Conservation (phyloP, 2,888 invertebrate species). For the Trissolcus brochymenae region DNA sequence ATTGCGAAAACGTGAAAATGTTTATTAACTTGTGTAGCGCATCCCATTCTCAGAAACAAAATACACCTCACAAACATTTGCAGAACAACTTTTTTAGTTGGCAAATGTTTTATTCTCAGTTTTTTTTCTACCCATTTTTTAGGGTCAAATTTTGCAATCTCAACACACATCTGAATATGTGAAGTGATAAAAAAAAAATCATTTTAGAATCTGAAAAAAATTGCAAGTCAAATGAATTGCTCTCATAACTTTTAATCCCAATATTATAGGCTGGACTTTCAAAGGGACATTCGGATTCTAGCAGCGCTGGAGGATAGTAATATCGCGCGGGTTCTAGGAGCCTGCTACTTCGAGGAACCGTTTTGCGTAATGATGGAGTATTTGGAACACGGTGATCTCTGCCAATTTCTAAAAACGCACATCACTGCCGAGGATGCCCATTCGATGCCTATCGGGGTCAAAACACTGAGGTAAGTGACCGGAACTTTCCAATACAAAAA, state of each 20-base stretch:
- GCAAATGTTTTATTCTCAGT: too few relatives aligned
- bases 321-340: conserved; percentile 86
- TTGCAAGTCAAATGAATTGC: neutral
- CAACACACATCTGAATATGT: too few relatives aligned
- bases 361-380: conserved; percentile 90
- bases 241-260: conserved; percentile 17
- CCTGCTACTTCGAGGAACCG: conserved; percentile 85
- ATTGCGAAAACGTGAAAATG: too few relatives aligned
- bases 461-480: conserved; percentile 79
- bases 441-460: conserved; percentile 79
- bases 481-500: conserved; percentile 13
- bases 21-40: too few relatives aligned
- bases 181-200: too few relatives aligned
- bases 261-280: conserved; percentile 85
- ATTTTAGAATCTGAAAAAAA: too few relatives aligned
- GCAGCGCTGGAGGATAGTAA: conserved; percentile 88
- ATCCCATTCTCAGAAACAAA: neutral
- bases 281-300: conserved; percentile 90
- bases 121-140: too few relatives aligned
- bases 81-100: too few relatives aligned
- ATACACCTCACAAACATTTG: too few relatives aligned
- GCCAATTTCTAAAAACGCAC: conserved; percentile 86
- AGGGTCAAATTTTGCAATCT: too few relatives aligned
- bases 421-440: conserved; percentile 81
- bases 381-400: conserved; percentile 88